Base-by-base conservation (phyloP, 1,140 invertebrate species). In the Drosophila kepulauana region DNA sequence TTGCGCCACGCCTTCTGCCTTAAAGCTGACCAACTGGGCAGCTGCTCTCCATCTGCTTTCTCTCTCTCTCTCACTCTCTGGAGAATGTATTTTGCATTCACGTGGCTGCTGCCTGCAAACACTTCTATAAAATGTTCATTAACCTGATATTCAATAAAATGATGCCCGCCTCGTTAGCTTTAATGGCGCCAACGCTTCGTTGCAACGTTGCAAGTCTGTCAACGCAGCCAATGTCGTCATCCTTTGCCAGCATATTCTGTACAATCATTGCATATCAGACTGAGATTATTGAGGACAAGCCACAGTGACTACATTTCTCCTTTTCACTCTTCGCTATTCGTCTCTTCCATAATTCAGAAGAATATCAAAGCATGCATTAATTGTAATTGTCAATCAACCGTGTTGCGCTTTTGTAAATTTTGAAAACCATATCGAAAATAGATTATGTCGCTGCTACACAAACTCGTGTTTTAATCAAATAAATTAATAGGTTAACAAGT, bases 91-190 rank as follows among this genome's bases (percentile, higher is more conserved):
- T 62, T 38, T 70, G 49, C 59, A 70, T 54, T 30, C 8, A 52
- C 56, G 33, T 80, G 81, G 48, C 63, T 41, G 61, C 65, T 59
- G 30, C 64, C 20, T 25, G 20, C 20, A 25, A 41, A 46, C 56
- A 59, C 74, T 79, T 68, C 49, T 78, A 78, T 89, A 78, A 87
- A 87, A 89, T 88, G 84, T 87, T 84, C 74, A 89, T 88, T 88
- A 88, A 88, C 77, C 74, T 79, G 74, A 89, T 89, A 84, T 87
- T 87, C 84, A 88, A 88, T 87, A 88, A 82, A 78, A 74, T 58
- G 76, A 77, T 63, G 80, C 77, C 77, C 77, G 79, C 74, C 80
- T 88, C 85, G 81, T 88, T 89, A 85, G 78, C 74, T 78, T 81
- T 89, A 85, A 88, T 81, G 80, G 77, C 78, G 84, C 77, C 82